phyloP scores from a whole-genome alignment of 2,113 vertebrate genomes.

The Malurus alboscapulatus region DNA sequence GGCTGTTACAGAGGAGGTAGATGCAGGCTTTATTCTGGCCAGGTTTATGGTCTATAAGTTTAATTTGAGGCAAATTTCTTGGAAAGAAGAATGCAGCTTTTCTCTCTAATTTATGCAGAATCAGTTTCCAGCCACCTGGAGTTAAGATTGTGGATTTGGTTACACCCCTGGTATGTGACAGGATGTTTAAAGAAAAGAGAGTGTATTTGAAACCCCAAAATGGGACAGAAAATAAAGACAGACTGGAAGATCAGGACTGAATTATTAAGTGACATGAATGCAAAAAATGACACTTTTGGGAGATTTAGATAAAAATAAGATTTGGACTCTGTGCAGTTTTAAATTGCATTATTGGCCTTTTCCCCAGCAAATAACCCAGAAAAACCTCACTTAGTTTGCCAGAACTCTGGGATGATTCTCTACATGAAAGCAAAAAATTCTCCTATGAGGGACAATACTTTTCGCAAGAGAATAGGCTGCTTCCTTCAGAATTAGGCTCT shows the following conservation, averaged over 20 bases:
- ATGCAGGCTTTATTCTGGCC: background rate
- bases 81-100: slow-evolving; percentile 11
- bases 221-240: slow-evolving; percentile 37
- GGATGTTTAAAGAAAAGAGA: slow-evolving; percentile 37
- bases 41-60: background rate
- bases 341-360: slow-evolving; percentile 52
- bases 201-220: slow-evolving; percentile 28
- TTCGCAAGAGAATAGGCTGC: background rate
- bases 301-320: slow-evolving; percentile 29
- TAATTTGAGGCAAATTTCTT: background rate
- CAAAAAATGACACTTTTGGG: slow-evolving; percentile 17
- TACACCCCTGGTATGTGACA: slow-evolving; percentile 48
- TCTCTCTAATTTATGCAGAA: slow-evolving; percentile 36
- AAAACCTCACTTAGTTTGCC: slow-evolving; percentile 6
- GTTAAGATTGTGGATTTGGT: slow-evolving; percentile 1
- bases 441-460: background rate
- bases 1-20: background rate
- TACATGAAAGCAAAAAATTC: slow-evolving; percentile 15
- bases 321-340: slow-evolving; percentile 33
- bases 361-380: slow-evolving; percentile 37
- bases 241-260: slow-evolving; percentile 40
- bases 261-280: slow-evolving; percentile 56
- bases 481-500: slow-evolving; percentile 1
- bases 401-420: slow-evolving; percentile 16
- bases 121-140: slow-evolving; percentile 52